Evolutionary conservation across 2,888 invertebrate genomes (phyloP).

Genomic region (Clanis bilineata): DNA sequence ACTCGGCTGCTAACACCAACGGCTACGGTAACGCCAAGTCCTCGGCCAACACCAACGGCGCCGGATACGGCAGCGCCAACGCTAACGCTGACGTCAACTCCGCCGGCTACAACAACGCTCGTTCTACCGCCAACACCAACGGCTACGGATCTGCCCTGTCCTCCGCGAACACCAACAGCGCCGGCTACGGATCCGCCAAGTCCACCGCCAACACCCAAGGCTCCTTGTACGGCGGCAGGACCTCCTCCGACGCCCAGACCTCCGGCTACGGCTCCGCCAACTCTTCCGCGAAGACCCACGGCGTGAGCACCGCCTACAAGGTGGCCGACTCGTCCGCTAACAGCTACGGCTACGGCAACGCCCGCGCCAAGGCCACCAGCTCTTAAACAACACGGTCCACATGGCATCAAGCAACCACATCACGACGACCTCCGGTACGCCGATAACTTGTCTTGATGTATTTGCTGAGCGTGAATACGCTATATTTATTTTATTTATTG

Average conservation of each 20-base stretch:
- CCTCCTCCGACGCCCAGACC: conserved; percentile 50
- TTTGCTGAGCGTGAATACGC: conserved; percentile 52
- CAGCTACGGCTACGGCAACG: conserved; percentile 51
- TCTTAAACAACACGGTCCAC: conserved; percentile 33
- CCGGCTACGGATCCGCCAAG: conserved; percentile 35
- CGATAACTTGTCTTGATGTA: conserved; percentile 74
- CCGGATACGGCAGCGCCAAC: conserved; percentile 37
- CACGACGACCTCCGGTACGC: conserved; percentile 63
- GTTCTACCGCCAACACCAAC: conserved; percentile 39
- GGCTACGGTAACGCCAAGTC: conserved; percentile 41
- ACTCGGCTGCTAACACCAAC: conserved; percentile 34
- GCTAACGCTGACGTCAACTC: conserved; percentile 50
- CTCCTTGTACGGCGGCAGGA: conserved; percentile 37
- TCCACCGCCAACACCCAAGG: conserved; percentile 31
- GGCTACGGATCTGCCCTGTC: conserved; percentile 42
- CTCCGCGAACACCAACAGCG: conserved; percentile 36
- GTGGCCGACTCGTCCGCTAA: conserved; percentile 57
- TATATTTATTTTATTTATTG: conserved; percentile 43
- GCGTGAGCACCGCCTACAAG: conserved; percentile 50
- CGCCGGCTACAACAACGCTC: conserved; percentile 33
- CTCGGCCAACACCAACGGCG: conserved; percentile 45
- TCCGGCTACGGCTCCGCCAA: conserved; percentile 57
- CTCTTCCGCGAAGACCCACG: conserved; percentile 53
- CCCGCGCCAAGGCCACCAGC: conserved; percentile 58
- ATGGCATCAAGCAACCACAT: conserved; percentile 55